A percentile compares a stretch with the other conserved stretches of the same genome.
Conservation (phyloP, 2,888 invertebrate genomes). For the Orthonevra nobilis region DNA sequence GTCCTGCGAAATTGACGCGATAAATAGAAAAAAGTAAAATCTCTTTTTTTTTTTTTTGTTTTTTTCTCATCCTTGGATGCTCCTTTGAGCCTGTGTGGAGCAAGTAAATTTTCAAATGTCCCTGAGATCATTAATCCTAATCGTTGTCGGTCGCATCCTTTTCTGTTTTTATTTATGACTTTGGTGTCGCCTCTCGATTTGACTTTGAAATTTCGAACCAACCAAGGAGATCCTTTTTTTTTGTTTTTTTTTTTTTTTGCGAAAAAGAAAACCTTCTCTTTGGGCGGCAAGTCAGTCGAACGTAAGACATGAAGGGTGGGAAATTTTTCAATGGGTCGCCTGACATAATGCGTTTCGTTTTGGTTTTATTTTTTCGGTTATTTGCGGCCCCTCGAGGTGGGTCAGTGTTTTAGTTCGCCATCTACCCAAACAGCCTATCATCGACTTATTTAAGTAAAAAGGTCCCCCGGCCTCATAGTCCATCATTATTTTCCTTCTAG, state of each 20-base stretch:
- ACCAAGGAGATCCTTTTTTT: slow-evolving; percentile 29
- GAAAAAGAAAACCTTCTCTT: slow-evolving; percentile 8
- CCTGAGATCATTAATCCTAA: slow-evolving; percentile 70
- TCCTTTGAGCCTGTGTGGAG: slow-evolving; percentile 10
- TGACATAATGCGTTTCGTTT: slow-evolving; percentile 48
- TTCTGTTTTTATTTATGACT: slow-evolving; percentile 64
- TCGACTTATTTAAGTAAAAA: slow-evolving; percentile 63
- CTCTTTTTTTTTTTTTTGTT: slow-evolving; percentile 41
- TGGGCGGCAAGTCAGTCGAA: slow-evolving; percentile 35
- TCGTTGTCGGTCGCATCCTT: slow-evolving; percentile 56
- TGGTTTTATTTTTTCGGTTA: slow-evolving; percentile 7
- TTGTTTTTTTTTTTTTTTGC: background rate
- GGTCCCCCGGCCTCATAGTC: slow-evolving; percentile 63
- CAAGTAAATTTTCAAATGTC: slow-evolving; percentile 62
- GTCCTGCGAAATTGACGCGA: slow-evolving; percentile 69
- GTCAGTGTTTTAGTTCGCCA: slow-evolving; percentile 15
- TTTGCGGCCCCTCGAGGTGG: slow-evolving; percentile 30
- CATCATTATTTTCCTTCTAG: slow-evolving; percentile 51
- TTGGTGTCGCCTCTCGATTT: slow-evolving; percentile 70
- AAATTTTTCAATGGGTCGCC: slow-evolving; percentile 52
- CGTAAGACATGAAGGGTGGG: slow-evolving; percentile 24
- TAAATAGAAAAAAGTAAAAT: slow-evolving; percentile 51
- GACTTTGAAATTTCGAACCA: slow-evolving; percentile 53
- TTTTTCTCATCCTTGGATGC: slow-evolving; percentile 32
- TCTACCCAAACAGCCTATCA: slow-evolving; percentile 57